phyloP scores from a whole-genome alignment of 2,888 invertebrate species.

The Alviniconcha strummeri region DNA sequence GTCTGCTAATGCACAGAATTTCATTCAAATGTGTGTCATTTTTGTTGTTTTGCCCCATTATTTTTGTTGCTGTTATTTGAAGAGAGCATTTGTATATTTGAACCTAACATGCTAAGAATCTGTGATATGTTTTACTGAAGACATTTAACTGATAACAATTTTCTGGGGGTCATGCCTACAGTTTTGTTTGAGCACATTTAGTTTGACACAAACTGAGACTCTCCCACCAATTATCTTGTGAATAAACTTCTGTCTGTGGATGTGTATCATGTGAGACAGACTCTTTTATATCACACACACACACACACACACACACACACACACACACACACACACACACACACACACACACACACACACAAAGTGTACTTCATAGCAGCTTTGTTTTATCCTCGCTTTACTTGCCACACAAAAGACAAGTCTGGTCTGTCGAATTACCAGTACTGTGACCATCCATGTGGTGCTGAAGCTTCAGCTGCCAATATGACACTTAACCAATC shows the following conservation, averaged over 20 bases:
- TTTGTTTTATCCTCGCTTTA: background rate
- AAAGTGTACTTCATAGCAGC: background rate
- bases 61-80: background rate
- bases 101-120: background rate
- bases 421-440: too few species aligned
- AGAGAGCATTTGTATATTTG: background rate
- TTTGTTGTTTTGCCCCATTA: background rate
- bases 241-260: too few species aligned
- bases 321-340: slow-evolving; percentile 2
- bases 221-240: too few species aligned
- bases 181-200: too few species aligned
- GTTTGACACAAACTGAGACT: too few species aligned
- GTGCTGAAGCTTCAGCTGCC: too few species aligned
- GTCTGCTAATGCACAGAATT: too few species aligned
- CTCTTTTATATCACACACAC: background rate
- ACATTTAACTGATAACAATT: background rate
- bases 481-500: too few species aligned
- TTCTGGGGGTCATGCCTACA: too few species aligned
- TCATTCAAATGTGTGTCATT: background rate
- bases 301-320: background rate
- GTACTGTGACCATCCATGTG: too few species aligned
- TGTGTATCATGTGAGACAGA: too few species aligned
- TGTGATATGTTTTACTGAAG: background rate
- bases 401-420: too few species aligned
- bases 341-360: background rate